phyloP scores from a whole-genome alignment of 1,140 invertebrate genomes.

The Argopecten irradians region DNA sequence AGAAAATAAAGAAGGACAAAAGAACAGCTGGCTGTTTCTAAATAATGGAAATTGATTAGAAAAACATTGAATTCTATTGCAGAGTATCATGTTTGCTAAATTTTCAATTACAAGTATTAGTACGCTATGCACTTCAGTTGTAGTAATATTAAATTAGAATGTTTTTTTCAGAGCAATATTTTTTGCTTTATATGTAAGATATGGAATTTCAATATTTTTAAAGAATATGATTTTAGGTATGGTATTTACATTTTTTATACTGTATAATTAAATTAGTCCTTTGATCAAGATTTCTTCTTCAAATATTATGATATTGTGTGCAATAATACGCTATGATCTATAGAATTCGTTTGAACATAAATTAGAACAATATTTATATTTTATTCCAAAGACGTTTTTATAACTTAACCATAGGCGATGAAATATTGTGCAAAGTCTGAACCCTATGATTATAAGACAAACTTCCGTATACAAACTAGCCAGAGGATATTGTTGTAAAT shows the following conservation, averaged over 20 bases:
- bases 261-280: background rate
- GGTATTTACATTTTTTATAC: no score
- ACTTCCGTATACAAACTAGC: background rate
- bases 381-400: background rate
- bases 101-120: background rate
- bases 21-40: slow-evolving; percentile 10
- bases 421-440: background rate
- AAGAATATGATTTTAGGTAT: no score
- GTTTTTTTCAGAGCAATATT: background rate
- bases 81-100: slow-evolving; percentile 17
- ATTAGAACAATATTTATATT: background rate
- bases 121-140: background rate
- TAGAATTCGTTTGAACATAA: background rate
- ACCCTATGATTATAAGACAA: background rate
- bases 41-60: slow-evolving; percentile 23
- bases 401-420: background rate
- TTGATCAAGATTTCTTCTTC: background rate
- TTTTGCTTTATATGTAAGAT: no score
- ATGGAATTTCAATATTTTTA: no score
- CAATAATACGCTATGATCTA: background rate
- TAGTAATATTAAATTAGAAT: background rate
- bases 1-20: slow-evolving; percentile 23
- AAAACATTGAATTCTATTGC: slow-evolving; percentile 3
- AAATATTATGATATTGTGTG: background rate
- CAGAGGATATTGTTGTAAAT: slow-evolving; percentile 17